A percentile compares a stretch with the other conserved stretches of the same genome.
Conservation (phyloP, 1,140 invertebrate species). For the Pinna nobilis region DNA sequence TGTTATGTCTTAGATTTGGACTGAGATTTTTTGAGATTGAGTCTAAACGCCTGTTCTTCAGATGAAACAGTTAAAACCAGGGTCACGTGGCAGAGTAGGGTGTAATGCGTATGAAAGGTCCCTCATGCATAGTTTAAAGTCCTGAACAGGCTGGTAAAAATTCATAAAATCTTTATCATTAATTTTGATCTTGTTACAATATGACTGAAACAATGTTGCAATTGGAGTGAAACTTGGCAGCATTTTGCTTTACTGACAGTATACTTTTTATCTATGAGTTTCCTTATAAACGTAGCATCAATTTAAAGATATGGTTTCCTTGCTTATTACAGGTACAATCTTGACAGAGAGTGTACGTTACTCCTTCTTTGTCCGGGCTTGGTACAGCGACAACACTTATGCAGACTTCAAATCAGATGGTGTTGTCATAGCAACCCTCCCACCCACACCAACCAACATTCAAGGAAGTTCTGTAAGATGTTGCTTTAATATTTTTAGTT, state of each 20-base stretch:
- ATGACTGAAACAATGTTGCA: too few relatives aligned
- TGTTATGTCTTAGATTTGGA: too few relatives aligned
- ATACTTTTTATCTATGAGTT: neutral
- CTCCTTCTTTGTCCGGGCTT: conserved; percentile 25
- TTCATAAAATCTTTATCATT: too few relatives aligned
- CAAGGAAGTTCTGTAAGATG: conserved; percentile 20
- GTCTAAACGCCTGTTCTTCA: too few relatives aligned
- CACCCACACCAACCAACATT: conserved; percentile 3
- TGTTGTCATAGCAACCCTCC: neutral
- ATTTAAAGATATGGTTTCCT: neutral
- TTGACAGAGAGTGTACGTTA: conserved; percentile 22
- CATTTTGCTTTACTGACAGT: neutral
- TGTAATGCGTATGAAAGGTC: too few relatives aligned
- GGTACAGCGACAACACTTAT: conserved; percentile 26
- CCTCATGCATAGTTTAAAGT: too few relatives aligned
- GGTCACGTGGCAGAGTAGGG: too few relatives aligned
- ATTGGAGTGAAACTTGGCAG: too few relatives aligned
- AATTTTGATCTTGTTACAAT: too few relatives aligned
- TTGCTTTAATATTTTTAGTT: neutral
- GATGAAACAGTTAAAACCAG: too few relatives aligned
- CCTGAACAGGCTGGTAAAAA: too few relatives aligned
- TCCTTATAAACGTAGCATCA: neutral
- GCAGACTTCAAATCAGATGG: conserved; percentile 34
- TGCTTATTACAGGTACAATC: neutral
- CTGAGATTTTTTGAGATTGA: too few relatives aligned